Base-by-base conservation (phyloP, 2,888 invertebrate species). In the Phaonia tiefii region DNA sequence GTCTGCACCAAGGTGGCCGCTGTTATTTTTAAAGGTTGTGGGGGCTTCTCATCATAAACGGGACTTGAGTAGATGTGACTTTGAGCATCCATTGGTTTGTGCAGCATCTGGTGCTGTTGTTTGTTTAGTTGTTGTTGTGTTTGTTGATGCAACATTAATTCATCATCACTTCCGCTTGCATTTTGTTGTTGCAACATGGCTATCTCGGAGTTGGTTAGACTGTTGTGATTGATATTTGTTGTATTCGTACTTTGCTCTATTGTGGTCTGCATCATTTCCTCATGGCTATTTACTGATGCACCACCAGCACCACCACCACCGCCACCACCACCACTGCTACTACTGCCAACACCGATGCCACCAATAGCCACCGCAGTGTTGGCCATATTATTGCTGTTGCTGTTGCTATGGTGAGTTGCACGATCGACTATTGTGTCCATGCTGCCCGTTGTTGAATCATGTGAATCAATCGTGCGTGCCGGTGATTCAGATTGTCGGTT, bases 11-110 rank as follows among this genome's bases (percentile, higher is more conserved):
- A 44, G 20, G 86, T 84, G 56, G 84, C 85, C 10, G 86, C 86
- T 3, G 86, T 84, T 37, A 87, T 67, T 60, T 88, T 89, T 20
- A 89, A 39, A 0, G 86, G 83, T 42, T 80, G 80, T 60, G 79
- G 65, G 8, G 88, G 89, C 80, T 86, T 88, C 80, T 89, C 86
- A 84, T 86, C 87, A 60, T 90, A 89, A 8, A 90, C 90, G 39
- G 91, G 90, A 87, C 89, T 90, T 66, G 90, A 90, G 80, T 90
- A 90, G 60, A 90, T 90, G 78, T 90, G 90, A 87, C 88, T 90
- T 80, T 90, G 90, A 74, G 86, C 86, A 84, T 89, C 90, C 66
- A 84, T 74, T 0, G 77, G 79, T 10, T 83, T 84, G 49, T 84
- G 85, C 7, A 84, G 85, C 17, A 83, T 74, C 65, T 85, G 85